Percentiles rank a stretch among this genome's conserved stretches.
phyloP scores from a whole-genome alignment of 2,113 vertebrate genomes.

The Mormyrus iriodes region DNA sequence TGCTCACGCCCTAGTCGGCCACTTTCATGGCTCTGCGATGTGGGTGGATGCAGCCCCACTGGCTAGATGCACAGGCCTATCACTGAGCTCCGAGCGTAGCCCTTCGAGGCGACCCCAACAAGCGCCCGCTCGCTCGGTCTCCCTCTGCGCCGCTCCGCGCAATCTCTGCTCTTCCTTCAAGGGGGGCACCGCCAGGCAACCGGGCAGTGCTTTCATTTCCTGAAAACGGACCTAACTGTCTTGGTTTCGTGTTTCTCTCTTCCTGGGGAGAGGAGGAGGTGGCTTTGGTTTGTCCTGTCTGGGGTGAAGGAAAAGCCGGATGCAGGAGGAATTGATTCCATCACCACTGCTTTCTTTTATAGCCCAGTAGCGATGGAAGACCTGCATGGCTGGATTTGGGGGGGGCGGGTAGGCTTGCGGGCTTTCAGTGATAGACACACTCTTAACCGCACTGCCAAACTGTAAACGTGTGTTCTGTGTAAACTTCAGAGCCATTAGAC shows the following conservation, averaged over 20 bases:
- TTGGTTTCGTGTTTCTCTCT: constrained; percentile 5
- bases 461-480: neutral
- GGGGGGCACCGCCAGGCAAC: neutral
- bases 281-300: neutral
- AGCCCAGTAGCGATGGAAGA: neutral
- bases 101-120: neutral
- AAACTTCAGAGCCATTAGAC: neutral
- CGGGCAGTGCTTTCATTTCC: neutral
- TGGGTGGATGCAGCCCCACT: constrained; percentile 2
- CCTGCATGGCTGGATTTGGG: neutral
- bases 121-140: neutral
- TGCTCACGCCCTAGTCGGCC: neutral
- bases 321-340: neutral
- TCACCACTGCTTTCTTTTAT: neutral
- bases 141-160: neutral
- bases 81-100: neutral
- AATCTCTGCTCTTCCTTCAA: neutral
- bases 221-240: neutral
- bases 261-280: neutral
- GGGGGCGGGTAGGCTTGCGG: neutral
- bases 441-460: neutral
- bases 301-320: neutral
- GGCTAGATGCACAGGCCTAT: neutral
- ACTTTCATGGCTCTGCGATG: constrained; percentile 1
- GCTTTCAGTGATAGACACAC: neutral